A percentile compares a stretch with the other conserved stretches of the same genome.
Conservation (phyloP, 2,113 vertebrate species). For the Ivindomyrus marchei region DNA sequence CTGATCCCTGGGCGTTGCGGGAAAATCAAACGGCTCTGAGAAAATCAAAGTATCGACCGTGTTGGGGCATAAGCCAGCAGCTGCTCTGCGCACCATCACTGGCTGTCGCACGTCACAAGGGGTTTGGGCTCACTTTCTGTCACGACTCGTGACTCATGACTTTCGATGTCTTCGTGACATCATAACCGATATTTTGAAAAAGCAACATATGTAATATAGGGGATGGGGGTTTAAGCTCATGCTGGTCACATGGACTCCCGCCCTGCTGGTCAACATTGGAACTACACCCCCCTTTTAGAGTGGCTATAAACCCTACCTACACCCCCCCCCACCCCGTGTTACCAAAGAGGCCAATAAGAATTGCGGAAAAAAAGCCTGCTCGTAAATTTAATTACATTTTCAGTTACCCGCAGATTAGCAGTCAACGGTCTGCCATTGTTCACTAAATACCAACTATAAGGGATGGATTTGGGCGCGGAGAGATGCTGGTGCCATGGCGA, state of each 20-base stretch:
- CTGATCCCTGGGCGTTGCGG: constrained; percentile 40
- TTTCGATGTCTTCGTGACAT: neutral
- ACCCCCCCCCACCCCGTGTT: neutral
- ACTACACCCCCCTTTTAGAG: neutral
- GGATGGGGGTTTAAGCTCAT: constrained; percentile 32
- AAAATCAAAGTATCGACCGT: constrained; percentile 36
- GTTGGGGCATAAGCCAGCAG: constrained; percentile 27
- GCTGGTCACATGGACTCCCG: constrained; percentile 36
- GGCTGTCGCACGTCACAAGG: neutral
- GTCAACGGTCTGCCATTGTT: constrained; percentile 62
- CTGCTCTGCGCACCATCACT: constrained; percentile 9
- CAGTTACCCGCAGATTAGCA: constrained; percentile 65
- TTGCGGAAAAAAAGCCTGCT: constrained; percentile 55
- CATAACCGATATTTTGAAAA: neutral
- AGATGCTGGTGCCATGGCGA: constrained; percentile 48
- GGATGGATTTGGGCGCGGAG: constrained; percentile 40
- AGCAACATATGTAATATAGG: neutral
- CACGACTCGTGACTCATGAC: neutral
- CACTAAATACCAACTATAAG: constrained; percentile 51
- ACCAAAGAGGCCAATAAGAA: constrained; percentile 56
- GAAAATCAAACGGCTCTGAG: constrained; percentile 35
- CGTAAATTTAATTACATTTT: constrained; percentile 69
- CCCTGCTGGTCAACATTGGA: neutral
- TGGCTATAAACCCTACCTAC: neutral
- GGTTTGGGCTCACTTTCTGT: neutral